A percentile compares a stretch with the other conserved stretches of the same genome.
phyloP scores from a whole-genome alignment of 2,797 vertebrate species.

The Intellagama lesueurii region DNA sequence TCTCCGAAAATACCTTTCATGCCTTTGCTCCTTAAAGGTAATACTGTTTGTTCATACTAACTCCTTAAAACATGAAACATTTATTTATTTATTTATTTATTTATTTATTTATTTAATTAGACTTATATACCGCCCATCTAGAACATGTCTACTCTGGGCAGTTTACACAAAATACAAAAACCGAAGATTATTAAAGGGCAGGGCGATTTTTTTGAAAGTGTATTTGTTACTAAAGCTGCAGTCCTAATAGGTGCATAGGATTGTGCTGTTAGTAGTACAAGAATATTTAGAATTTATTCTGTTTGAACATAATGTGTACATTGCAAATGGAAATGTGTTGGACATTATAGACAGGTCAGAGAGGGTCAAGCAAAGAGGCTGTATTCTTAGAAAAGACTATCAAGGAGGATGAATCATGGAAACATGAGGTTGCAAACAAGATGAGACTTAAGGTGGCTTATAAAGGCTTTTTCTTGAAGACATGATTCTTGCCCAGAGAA shows the following conservation, averaged over 20 bases:
- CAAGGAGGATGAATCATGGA: neutral
- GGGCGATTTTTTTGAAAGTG: neutral
- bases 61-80: neutral
- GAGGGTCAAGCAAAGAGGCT: neutral
- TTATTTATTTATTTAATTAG: no score
- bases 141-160: no score
- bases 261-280: neutral
- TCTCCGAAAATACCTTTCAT: slow-evolving; percentile 97
- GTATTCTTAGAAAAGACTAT: neutral
- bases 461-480: neutral
- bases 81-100: no score
- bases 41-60: slow-evolving; percentile 22
- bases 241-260: neutral
- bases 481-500: neutral
- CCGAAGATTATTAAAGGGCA: neutral
- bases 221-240: neutral
- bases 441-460: neutral
- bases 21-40: slow-evolving; percentile 97
- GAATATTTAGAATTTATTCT: neutral
- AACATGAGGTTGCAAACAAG: neutral
- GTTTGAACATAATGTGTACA: neutral
- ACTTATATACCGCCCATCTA: no score
- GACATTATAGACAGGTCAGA: neutral
- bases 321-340: neutral
- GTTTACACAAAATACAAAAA: no score